Conservation (phyloP, 1,140 invertebrate genomes). For the Dysdera silvatica region DNA sequence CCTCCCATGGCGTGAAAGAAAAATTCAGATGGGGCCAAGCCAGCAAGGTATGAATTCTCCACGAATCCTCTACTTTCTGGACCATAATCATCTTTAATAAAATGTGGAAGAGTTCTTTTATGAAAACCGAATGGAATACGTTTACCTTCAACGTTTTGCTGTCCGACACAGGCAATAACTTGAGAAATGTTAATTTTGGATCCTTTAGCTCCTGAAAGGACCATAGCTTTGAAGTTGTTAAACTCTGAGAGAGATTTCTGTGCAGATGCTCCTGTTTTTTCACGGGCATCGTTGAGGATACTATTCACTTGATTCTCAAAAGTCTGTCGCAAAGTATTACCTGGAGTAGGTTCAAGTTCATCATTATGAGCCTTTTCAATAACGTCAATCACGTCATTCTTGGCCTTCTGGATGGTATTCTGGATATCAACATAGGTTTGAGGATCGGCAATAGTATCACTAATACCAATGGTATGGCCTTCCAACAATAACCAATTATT, state of each 20-base stretch:
- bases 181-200: slow-evolving; percentile 99
- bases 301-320: slow-evolving; percentile 87
- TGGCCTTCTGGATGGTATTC: slow-evolving; percentile 95
- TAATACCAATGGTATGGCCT: slow-evolving; percentile 66
- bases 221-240: slow-evolving; percentile 99
- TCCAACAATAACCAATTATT: slow-evolving; percentile 98
- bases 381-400: slow-evolving; percentile 98
- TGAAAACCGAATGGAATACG: slow-evolving; percentile 98
- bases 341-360: slow-evolving; percentile 96
- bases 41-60: slow-evolving; percentile 98
- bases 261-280: slow-evolving; percentile 98
- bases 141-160: slow-evolving; percentile 99
- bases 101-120: slow-evolving; percentile 95
- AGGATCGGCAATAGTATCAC: slow-evolving; percentile 99
- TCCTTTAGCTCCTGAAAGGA: slow-evolving; percentile 97
- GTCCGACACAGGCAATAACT: slow-evolving; percentile 99
- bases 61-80: slow-evolving; percentile 98
- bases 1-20: slow-evolving; percentile 99
- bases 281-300: slow-evolving; percentile 98
- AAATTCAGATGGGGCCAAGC: slow-evolving; percentile 96
- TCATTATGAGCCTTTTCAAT: slow-evolving; percentile 99
- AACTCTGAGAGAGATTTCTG: slow-evolving; percentile 98
- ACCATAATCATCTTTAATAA: slow-evolving; percentile 99
- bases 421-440: slow-evolving; percentile 97
- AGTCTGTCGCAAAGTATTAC: slow-evolving; percentile 91